Percentiles rank a stretch among this genome's conserved stretches.
Conservation (phyloP, 2,797 vertebrate species). For the Neosalanx taihuensis region DNA sequence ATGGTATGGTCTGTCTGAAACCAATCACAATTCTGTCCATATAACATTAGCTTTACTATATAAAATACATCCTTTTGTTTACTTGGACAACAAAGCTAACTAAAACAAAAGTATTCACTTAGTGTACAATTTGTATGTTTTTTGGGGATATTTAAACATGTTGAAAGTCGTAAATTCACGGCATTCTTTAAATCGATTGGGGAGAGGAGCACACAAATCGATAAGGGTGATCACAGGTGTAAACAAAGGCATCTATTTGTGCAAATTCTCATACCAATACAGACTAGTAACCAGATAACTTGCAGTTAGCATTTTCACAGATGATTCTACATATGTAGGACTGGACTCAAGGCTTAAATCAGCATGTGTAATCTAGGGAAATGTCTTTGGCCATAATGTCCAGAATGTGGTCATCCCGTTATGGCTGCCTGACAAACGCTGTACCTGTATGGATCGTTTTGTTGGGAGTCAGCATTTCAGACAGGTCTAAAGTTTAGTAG, state of each 20-base stretch:
- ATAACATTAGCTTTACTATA: background rate
- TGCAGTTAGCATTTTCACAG: background rate
- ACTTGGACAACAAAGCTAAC: background rate
- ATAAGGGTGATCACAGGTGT: constrained; percentile 17
- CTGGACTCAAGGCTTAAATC: background rate
- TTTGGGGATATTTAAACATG: background rate
- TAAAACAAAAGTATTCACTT: too few species aligned
- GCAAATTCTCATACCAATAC: too few species aligned
- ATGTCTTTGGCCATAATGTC: background rate
- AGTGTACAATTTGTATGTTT: background rate
- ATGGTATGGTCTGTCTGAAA: constrained; percentile 42
- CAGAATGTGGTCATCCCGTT: background rate
- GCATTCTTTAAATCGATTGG: constrained; percentile 48
- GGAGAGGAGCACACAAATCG: constrained; percentile 9
- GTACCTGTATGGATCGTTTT: constrained; percentile 52
- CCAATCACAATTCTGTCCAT: constrained; percentile 20
- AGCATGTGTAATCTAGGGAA: background rate
- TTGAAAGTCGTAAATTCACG: constrained; percentile 36
- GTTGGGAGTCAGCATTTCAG: constrained; percentile 47
- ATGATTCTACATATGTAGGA: background rate
- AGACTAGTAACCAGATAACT: too few species aligned
- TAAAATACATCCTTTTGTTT: background rate
- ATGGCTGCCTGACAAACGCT: constrained; percentile 40
- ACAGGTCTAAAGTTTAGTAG: constrained; percentile 18
- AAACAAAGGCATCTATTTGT: background rate